Evolutionary conservation across 2,888 invertebrate genomes (phyloP).

Genomic region (Argyresthia albistria): DNA sequence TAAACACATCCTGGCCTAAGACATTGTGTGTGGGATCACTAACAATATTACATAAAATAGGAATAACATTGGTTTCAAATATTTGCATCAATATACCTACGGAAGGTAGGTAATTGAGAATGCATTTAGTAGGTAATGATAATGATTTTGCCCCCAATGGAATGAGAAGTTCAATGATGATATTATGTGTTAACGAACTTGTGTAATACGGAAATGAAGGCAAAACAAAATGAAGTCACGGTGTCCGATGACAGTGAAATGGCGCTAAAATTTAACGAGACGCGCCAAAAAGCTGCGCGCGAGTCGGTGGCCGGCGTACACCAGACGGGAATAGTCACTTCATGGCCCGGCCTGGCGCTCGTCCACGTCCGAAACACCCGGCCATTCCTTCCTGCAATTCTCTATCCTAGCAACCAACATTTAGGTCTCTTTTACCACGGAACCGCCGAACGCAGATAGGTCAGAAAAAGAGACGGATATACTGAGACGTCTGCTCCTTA

Average conservation of each 20-base stretch:
- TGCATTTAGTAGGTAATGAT: too few relatives aligned
- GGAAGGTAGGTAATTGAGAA: too few relatives aligned
- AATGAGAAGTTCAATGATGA: too few relatives aligned
- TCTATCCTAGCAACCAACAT: conserved; percentile 35
- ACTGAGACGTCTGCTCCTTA: conserved; percentile 56
- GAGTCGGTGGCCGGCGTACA: conserved; percentile 46
- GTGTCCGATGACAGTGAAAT: conserved; percentile 21
- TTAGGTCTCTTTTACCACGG: conserved; percentile 35
- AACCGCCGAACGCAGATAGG: conserved; percentile 23
- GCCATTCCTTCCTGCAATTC: conserved; percentile 28
- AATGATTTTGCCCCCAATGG: too few relatives aligned
- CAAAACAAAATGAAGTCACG: not conserved
- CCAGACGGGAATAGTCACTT: conserved; percentile 69
- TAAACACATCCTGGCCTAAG: too few relatives aligned
- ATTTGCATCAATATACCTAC: too few relatives aligned
- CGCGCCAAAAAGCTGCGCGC: conserved; percentile 43
- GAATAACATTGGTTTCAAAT: too few relatives aligned
- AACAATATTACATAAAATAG: too few relatives aligned
- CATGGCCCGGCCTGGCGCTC: conserved; percentile 63
- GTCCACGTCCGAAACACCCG: conserved; percentile 45
- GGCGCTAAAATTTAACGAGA: conserved; percentile 50
- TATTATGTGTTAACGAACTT: too few relatives aligned
- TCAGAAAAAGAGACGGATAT: conserved; percentile 39
- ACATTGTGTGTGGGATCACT: too few relatives aligned
- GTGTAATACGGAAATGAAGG: not conserved